These are phyloP conservation scores for Archivesica marissinica DNA, from an alignment of 1,140 invertebrate genomes.

Conservation along the genomic window DNA sequence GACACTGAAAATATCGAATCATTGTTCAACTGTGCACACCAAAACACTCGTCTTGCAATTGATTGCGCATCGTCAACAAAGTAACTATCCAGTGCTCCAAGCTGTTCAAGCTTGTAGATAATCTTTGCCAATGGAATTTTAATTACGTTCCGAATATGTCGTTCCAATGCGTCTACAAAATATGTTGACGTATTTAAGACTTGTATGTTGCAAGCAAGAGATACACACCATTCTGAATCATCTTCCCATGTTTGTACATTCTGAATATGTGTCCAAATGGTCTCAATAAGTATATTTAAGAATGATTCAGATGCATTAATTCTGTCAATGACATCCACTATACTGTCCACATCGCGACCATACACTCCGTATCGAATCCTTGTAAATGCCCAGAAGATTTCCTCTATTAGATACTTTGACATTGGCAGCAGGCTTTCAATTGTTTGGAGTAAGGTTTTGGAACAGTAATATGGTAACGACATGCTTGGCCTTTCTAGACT, in stretches of 20 bases:
- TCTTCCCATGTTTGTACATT: not conserved
- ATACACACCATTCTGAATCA: conserved; percentile 3
- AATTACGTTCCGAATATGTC: not conserved
- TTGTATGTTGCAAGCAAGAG: conserved; percentile 24
- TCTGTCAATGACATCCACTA: conserved; percentile 47
- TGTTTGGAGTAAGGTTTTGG: conserved; percentile 25
- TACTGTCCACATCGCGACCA: conserved; percentile 49
- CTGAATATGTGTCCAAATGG: conserved; percentile 10
- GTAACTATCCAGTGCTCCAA: conserved; percentile 12
- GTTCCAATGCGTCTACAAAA: conserved; percentile 35
- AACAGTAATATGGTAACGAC: conserved; percentile 25
- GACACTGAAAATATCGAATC: not conserved
- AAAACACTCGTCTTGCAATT: not conserved
- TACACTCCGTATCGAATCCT: conserved; percentile 62
- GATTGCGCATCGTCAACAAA: not conserved
- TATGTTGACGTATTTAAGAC: not conserved
- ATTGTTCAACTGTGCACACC: not conserved
- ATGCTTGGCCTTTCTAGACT: conserved; percentile 47
- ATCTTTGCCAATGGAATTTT: conserved; percentile 31
- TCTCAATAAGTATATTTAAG: conserved; percentile 48
- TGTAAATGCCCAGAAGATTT: conserved; percentile 72
- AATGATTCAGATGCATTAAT: conserved; percentile 28
- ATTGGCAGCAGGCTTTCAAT: conserved; percentile 56
- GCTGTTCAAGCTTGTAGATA: conserved; percentile 5
- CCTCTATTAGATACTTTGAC: conserved; percentile 12